phyloP scores from a whole-genome alignment of 2,888 invertebrate species.

The Adelognathus sp. region DNA sequence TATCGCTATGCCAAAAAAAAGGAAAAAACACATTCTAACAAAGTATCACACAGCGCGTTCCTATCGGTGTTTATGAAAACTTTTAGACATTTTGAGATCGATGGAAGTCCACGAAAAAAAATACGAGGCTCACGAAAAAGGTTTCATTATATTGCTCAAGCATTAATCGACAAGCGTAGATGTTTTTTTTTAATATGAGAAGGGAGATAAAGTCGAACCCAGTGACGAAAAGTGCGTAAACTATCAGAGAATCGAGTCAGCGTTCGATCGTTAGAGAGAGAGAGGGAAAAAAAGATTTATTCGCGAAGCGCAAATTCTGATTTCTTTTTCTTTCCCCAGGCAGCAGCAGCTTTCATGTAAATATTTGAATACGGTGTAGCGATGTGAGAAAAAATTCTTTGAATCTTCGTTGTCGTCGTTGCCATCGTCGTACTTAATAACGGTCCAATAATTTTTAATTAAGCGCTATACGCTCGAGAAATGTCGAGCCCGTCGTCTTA shows the following conservation, averaged over 20 bases:
- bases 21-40: slow-evolving; percentile 43
- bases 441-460: slow-evolving; percentile 54
- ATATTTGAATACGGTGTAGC: slow-evolving; percentile 47
- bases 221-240: slow-evolving; percentile 33
- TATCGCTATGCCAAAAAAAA: slow-evolving; percentile 16
- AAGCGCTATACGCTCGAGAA: slow-evolving; percentile 40
- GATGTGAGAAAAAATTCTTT: slow-evolving; percentile 32
- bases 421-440: slow-evolving; percentile 49
- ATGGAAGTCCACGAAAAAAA: slow-evolving; percentile 17
- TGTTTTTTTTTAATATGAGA: slow-evolving; percentile 46
- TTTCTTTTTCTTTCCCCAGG: too few species aligned
- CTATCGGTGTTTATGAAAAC: slow-evolving; percentile 56
- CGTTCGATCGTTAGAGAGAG: not conserved
- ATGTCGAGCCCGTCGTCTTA: slow-evolving; percentile 34
- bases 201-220: too few species aligned
- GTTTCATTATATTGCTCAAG: slow-evolving; percentile 58
- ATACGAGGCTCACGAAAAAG: slow-evolving; percentile 38
- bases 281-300: not conserved
- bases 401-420: slow-evolving; percentile 31
- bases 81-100: slow-evolving; percentile 42
- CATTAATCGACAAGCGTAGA: slow-evolving; percentile 47
- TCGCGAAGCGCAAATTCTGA: slow-evolving; percentile 23
- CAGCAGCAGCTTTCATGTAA: slow-evolving; percentile 55
- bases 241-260: slow-evolving; percentile 10
- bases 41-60: slow-evolving; percentile 42